These are phyloP conservation scores for Acrossocheilus wenchowensis DNA, from an alignment of 2,797 vertebrate genomes.

Conservation along the genomic window DNA sequence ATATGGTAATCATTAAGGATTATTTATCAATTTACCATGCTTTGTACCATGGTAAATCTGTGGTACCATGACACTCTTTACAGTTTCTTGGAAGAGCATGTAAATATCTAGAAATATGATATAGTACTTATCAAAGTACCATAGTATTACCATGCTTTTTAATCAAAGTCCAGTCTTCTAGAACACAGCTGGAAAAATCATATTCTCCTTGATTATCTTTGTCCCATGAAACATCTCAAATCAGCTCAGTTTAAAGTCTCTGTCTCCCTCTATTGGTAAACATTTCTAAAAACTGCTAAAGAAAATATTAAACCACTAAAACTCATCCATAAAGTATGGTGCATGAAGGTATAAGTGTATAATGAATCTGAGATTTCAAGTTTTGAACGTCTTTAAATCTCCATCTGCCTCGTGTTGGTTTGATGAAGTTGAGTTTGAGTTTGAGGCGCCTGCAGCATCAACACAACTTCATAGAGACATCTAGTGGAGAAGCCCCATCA, in stretches of 20 bases:
- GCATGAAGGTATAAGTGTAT: background rate
- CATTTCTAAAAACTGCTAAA: fast-evolving
- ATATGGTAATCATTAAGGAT: background rate
- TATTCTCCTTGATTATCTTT: background rate
- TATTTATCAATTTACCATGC: background rate
- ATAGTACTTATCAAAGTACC: background rate
- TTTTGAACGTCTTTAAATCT: constrained; percentile 1
- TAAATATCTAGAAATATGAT: background rate
- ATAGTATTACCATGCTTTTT: background rate
- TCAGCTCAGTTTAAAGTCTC: background rate
- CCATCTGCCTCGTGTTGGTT: background rate
- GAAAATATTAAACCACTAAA: background rate
- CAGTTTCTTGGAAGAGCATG: background rate
- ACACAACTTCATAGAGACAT: background rate
- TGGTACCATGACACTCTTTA: background rate
- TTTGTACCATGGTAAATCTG: background rate
- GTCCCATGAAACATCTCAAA: background rate
- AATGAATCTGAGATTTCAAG: no score
- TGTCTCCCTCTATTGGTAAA: background rate
- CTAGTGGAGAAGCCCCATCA: background rate
- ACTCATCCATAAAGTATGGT: background rate
- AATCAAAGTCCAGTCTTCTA: background rate
- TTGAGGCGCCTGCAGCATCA: constrained; percentile 2
- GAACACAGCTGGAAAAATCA: background rate
- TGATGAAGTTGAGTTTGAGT: background rate